Base-by-base conservation (phyloP, 2,888 invertebrate genomes). In the Eustalomyia histrio region DNA sequence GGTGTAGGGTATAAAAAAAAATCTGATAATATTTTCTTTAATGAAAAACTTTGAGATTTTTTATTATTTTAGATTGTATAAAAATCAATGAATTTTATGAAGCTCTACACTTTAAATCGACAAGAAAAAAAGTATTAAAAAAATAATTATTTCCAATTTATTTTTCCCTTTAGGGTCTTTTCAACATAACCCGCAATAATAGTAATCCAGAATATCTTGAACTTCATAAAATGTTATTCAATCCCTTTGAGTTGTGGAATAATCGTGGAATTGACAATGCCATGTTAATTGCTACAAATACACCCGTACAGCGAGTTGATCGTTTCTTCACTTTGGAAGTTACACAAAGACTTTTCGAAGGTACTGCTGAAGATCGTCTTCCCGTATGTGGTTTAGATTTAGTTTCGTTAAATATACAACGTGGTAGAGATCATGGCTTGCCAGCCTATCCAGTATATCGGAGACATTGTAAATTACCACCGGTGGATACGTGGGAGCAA, bases 351-450 rank as follows among this genome's bases (percentile, higher is more conserved):
- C 85, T 91, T 0, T 91, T 91, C 60, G 87, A 89, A 71, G 87
- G 87, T 50, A 83, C 84, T 0, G 76, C 85, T 2, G 86, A 85
- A 14, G 87, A 87, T 52, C 84, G 69, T 35, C 6, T 87, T 21
- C 89, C 92, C 0, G 91, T 93, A 0, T 95, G 94, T 84, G 97
- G 97, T 0, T 91, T 97, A 74, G 97, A 97, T 91, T 91, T 97
- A 86, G 96, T 97, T 0, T 95, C 97, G 0, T 91, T 97, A 81
- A 97, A 97, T 90, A 96, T 97, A 85, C 97, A 97, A 90, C 93
- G 97, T 43, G 97, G 97, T 0, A 91, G 97, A 0, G 97, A 97
- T 91, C 97, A 97, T 89, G 97, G 97, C 0, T 91, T 97, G 74
- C 95, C 96, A 0, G 91, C 94, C 0, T 97, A 97, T 90, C 93